phyloP scores from a whole-genome alignment of 2,797 vertebrate species.

The Anabacerthia variegaticeps region DNA sequence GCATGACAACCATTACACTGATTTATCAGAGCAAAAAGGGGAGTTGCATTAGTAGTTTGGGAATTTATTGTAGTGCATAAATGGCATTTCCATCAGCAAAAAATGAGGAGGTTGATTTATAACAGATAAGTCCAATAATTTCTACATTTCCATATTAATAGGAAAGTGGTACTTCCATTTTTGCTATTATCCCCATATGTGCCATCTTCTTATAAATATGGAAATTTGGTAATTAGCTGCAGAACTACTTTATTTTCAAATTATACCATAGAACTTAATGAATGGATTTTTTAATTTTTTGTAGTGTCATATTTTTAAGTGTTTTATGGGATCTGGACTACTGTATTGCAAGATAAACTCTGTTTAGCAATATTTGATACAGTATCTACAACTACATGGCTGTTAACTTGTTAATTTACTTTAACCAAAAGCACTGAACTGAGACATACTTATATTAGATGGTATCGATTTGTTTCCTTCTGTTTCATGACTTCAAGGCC shows the following conservation, averaged over 20 bases:
- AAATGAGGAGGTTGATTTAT: conserved; percentile 54
- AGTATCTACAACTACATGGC: neutral
- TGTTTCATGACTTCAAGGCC: neutral
- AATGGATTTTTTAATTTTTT: neutral
- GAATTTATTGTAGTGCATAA: conserved; percentile 39
- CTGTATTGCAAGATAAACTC: neutral
- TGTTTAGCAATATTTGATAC: neutral
- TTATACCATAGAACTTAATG: neutral
- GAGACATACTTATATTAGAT: neutral
- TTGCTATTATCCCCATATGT: conserved; percentile 44
- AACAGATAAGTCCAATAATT: conserved; percentile 60
- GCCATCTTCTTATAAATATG: conserved; percentile 65
- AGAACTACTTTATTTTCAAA: conserved; percentile 37
- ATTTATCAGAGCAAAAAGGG: conserved; percentile 22
- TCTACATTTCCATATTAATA: conserved; percentile 71
- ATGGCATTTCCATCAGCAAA: conserved; percentile 54
- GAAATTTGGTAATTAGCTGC: conserved; percentile 63
- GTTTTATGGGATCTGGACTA: neutral
- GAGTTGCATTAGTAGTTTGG: conserved; percentile 26
- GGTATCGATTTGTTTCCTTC: neutral
- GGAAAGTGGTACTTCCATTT: conserved; percentile 37
- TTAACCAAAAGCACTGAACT: neutral
- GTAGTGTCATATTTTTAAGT: neutral
- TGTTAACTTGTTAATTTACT: neutral
- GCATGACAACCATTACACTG: neutral